Evolutionary conservation across 2,113 vertebrate genomes (phyloP).

Genomic region (Pionites leucogaster): DNA sequence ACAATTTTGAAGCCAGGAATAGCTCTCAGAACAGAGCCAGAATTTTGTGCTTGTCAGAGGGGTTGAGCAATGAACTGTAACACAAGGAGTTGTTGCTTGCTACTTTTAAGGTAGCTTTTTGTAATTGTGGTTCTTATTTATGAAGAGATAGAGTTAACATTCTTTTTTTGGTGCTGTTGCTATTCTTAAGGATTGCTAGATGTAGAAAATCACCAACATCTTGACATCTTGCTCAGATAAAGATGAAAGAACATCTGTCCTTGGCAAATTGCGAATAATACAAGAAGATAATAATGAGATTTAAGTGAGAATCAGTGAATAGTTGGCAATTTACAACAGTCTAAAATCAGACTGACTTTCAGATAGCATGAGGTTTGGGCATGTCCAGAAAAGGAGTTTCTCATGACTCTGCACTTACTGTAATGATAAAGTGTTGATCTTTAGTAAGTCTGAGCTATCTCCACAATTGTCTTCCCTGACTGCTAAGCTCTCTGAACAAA

Average conservation of each 20-base stretch:
- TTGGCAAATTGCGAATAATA: accelerated
- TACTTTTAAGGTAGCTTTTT: background rate
- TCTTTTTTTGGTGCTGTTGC: background rate
- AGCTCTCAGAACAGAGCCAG: background rate
- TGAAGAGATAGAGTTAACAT: background rate
- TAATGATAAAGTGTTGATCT: background rate
- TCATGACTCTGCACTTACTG: background rate
- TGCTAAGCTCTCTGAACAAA: background rate
- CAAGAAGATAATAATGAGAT: background rate
- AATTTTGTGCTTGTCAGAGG: background rate
- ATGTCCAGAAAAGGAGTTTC: background rate
- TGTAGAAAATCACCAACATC: background rate
- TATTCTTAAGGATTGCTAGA: background rate
- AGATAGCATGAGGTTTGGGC: background rate
- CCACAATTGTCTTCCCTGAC: background rate
- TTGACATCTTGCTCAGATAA: background rate
- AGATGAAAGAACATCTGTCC: background rate
- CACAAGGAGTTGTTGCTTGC: background rate
- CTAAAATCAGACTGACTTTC: background rate
- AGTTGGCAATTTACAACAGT: background rate
- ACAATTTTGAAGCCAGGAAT: background rate
- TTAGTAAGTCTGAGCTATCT: background rate
- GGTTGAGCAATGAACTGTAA: background rate
- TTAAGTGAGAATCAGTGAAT: background rate
- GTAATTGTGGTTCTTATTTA: background rate